Evolutionary conservation across 1,140 invertebrate species (phyloP).

Genomic region (Psix sp.): DNA sequence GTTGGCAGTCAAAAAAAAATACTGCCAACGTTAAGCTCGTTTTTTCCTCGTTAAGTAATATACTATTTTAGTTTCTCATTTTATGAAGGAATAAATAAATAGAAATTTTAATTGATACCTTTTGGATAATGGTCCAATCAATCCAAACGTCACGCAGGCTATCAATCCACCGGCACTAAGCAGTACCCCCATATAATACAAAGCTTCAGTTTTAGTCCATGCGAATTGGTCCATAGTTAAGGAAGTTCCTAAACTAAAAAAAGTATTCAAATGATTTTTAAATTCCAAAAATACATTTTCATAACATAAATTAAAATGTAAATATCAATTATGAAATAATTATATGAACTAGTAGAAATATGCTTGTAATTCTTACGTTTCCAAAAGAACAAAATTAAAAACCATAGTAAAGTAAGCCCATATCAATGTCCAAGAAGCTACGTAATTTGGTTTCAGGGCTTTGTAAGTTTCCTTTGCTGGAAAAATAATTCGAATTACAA

Average conservation of each 20-base stretch:
- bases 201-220: slow-evolving; percentile 86
- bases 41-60: no score
- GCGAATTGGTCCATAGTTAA: slow-evolving; percentile 93
- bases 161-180: slow-evolving; percentile 87
- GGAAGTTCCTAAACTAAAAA: slow-evolving; percentile 84
- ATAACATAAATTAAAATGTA: no score
- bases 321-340: no score
- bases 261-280: slow-evolving; percentile 22
- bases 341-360: no score
- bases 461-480: slow-evolving; percentile 86
- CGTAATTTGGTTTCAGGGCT: slow-evolving; percentile 84
- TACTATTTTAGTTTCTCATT: no score
- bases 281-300: no score
- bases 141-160: slow-evolving; percentile 84
- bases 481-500: not conserved
- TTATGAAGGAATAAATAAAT: no score
- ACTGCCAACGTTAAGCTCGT: no score
- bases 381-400: slow-evolving; percentile 92
- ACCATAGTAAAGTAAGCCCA: slow-evolving; percentile 90
- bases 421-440: slow-evolving; percentile 86
- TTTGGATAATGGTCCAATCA: slow-evolving; percentile 84
- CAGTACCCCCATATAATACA: slow-evolving; percentile 89
- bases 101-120: no score
- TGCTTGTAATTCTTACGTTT: slow-evolving; percentile 84
- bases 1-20: no score